Evolutionary conservation across 2,888 invertebrate genomes (phyloP).

Genomic region (Ochropleura plecta): DNA sequence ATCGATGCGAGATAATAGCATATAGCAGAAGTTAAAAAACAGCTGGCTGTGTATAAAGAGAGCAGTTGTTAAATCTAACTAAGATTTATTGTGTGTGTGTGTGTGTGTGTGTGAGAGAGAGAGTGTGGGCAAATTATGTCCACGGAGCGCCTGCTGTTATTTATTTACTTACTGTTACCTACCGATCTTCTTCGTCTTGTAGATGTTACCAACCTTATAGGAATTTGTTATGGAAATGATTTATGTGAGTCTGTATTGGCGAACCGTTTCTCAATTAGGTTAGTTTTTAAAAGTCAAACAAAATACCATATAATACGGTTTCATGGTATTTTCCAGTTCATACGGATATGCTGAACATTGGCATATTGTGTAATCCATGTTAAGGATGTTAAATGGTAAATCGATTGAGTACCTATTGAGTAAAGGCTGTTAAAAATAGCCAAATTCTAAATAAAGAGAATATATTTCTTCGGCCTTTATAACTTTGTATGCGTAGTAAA

Average conservation of each 20-base stretch:
- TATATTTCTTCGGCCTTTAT: too few relatives aligned
- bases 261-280: slow-evolving; percentile 12
- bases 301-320: slow-evolving; percentile 40
- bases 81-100: neutral
- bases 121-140: neutral
- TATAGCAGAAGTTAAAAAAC: neutral
- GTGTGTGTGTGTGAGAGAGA: too few relatives aligned
- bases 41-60: neutral
- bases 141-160: neutral
- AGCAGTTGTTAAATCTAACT: neutral
- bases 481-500: too few relatives aligned
- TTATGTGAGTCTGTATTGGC: neutral
- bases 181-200: neutral
- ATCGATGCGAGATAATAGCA: neutral
- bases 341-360: slow-evolving; percentile 16
- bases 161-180: neutral
- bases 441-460: too few relatives aligned
- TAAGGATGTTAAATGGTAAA: slow-evolving; percentile 23
- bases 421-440: too few relatives aligned
- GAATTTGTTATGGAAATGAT: slow-evolving; percentile 19
- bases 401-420: slow-evolving; percentile 23
- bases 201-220: neutral
- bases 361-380: slow-evolving; percentile 27
- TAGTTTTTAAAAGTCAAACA: slow-evolving; percentile 31
- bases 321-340: slow-evolving; percentile 42